Evolutionary conservation across 2,888 invertebrate genomes (phyloP), one percentile per base, ranked within the genome.

Genomic region (Limulus polyphemus): DNA sequence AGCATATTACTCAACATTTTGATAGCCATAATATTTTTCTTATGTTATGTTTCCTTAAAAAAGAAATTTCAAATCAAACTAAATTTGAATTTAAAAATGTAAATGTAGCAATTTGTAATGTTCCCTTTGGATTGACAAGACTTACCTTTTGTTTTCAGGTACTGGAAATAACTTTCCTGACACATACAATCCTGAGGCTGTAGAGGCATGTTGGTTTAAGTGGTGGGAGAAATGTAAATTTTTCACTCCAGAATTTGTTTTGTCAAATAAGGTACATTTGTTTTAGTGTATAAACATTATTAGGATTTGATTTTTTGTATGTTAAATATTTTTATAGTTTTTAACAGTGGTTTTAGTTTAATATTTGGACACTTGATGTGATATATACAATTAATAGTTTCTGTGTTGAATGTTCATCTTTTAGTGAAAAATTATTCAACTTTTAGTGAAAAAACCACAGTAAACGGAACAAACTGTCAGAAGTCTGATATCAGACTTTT

Each of bases 181-280:
- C 12, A 62, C 60, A 14, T 64, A 66, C 56, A 59, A 66, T n/a
- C 66, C 66, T 47, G 64, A 62, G 57, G 55, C 60, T 50, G 66
- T 66, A 10, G 66, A 66, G 48, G 51, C 48, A 51, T 50, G 49
- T 10, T 66, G 64, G 66, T 66, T 64, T 57, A 55, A 63, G 17
- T 66, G 60, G 52, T 66, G 66, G 66, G 62, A 66, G 48, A 32
- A 62, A 46, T 59, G 59, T 55, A 52, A 55, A 10, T 46, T 64
- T 1, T 63, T 66, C 50, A 49, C 17, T 52, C 47, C 49, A 9
- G 60, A 62, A 52, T 49, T 12, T 49, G 13, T 17, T 16, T 52
- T 49, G 17, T 10, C 14, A 46, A 50, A 17, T 13, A 16, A 32
- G 46, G 12, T 49, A 57, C 1, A 51, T 46, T n/a, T 16, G 11